Evolutionary conservation across 1,140 invertebrate species (phyloP).

Genomic region (Coenobita brevimanus): DNA sequence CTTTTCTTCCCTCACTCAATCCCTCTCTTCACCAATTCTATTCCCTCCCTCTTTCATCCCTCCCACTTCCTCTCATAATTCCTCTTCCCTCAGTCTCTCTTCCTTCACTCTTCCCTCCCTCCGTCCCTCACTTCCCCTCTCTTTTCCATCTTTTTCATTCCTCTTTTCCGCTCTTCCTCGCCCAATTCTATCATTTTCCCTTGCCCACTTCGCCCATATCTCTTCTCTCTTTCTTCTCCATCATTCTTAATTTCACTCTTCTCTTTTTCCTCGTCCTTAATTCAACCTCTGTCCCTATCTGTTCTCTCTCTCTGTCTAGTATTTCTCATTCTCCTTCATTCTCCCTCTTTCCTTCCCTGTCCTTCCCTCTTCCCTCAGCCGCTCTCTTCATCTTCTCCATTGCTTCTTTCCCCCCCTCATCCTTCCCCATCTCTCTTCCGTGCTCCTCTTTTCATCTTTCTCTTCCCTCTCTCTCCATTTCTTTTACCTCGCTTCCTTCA

Average conservation of each 20-base stretch:
- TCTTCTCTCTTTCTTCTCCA: too few relatives aligned
- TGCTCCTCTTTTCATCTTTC: neutral
- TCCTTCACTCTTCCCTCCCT: neutral
- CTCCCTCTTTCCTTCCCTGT: neutral
- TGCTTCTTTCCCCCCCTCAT: neutral
- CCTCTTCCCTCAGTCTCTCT: neutral
- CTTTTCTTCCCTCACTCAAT: neutral
- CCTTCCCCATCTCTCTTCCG: neutral
- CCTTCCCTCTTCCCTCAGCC: neutral
- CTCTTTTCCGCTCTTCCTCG: too few relatives aligned
- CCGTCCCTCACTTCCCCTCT: too few relatives aligned
- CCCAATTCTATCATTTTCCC: neutral
- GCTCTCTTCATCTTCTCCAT: neutral
- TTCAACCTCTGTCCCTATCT: too few relatives aligned
- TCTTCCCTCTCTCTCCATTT: neutral
- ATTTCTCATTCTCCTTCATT: too few relatives aligned
- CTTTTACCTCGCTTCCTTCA: neutral
- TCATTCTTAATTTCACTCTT: too few relatives aligned
- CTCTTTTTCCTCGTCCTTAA: too few relatives aligned
- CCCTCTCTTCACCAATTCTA: neutral
- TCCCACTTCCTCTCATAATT: neutral
- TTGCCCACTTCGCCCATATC: neutral
- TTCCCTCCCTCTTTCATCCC: too few relatives aligned
- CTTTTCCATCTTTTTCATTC: too few relatives aligned
- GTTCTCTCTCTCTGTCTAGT: too few relatives aligned